Evolutionary conservation across 1,140 invertebrate species (phyloP), one percentile per base, ranked within the genome.

Genomic region (Anthonomus grandis): DNA sequence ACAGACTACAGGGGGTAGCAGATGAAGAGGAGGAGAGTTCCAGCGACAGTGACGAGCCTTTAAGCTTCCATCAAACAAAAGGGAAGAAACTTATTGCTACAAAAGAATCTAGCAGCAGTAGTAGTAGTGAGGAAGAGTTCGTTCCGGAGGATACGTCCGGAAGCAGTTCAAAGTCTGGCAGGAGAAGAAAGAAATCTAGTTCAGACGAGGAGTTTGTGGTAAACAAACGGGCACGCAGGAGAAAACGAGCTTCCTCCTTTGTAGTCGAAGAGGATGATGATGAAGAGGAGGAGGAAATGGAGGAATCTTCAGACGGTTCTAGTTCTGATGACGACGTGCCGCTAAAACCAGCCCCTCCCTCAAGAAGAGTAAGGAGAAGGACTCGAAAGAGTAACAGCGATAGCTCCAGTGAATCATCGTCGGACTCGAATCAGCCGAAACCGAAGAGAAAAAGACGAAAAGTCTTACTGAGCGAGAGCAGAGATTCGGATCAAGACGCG

Each of bases 371-470:
- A 47, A 18, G 27, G 47, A 31, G 50, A 27, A 13, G 17, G 22
- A 13, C 41, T 36, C 42, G 53, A 53, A 37, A 52, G 37, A 41
- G 53, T 4, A 23, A 21, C 15, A 45, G 55, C 36, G 9, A 38
- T 22, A 34, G n/a, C 41, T 31, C 39, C 25, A 59, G 56, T 2
- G 46, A 58, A 8, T 41, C 18, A 18, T 55, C 49, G 10, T 22
- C 19, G 1, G 9, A 46, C 21, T 44, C 27, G 42, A n/a, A n/a
- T n/a, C n/a, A n/a, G n/a, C n/a, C n/a, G n/a, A 56, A 38, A 42
- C 54, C 55, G 12, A 38, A 17, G 45, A 49, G 42, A 17, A 63
- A 60, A 2, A 75, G 76, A 59, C 74, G 73, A 19, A 75, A 75
- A 37, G 74, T 76, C 22, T 74, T 74, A 27, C 54, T 63, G 2